Base-by-base conservation (phyloP, 2,113 vertebrate genomes). In the Emydura subglobosa region DNA sequence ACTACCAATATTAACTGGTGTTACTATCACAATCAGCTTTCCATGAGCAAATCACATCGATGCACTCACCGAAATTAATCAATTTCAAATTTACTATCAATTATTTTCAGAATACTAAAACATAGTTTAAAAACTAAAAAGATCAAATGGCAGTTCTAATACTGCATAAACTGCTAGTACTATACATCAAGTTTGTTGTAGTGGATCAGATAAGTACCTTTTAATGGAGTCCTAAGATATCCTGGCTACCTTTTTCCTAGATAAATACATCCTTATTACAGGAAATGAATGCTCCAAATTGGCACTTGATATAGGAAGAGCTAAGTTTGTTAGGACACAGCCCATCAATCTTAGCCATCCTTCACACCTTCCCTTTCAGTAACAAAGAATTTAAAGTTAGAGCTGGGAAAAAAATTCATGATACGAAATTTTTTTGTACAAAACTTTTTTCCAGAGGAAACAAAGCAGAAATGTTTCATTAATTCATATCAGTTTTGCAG, bases 191-290 rank as follows among this genome's bases (percentile, higher is more conserved):
- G 42, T 82, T 55, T 92, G 34, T 78, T 89, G 14, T 3, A 11
- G 11, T 78, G 57, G 24, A 47, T 68, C 27, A n/a, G 82, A 21
- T 49, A 3, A 6, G 21, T 6, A 39, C 22, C 44, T 50, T 16
- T 78, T 59, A 42, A 61, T 16, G 49, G 1, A 3, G 11, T 88
- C 25, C 79, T 4, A 1, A 24, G 29, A 39, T 83, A 3, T n/a
- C 74, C 44, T 54, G 0, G 27, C n/a, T 88, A 57, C 39, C 80
- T 2, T 3, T 1, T 0, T 7, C n/a, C 29, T 50, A 7, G 22
- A n/a, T 55, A 89, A 83, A 87, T 68, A 31, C 82, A 68, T 0
- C 0, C 8, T 1, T 68, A 19, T 68, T 4, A 50, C 25, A 90
- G 47, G 14, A 14, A 0, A 3, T 0, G n/a, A 87, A 78, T 68